Base-by-base conservation (phyloP, 2,113 vertebrate genomes). In the Apteryx mantelli region DNA sequence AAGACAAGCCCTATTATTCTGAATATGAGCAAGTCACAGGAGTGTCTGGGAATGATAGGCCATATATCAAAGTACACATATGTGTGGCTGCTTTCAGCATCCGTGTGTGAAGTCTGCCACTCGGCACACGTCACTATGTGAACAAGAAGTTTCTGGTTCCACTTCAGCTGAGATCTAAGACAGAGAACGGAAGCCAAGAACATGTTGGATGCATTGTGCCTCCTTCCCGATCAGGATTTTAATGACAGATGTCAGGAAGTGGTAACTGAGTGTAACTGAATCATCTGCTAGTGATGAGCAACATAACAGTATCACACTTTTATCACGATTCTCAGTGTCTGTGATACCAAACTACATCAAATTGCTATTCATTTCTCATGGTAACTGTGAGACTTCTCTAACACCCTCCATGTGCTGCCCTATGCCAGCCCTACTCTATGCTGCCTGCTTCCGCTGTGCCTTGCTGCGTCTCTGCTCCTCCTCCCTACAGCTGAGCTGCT, bases 71-170 rank as follows among this genome's bases (percentile, higher is more conserved):
- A 90, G 53, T 26, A n/a, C 64, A 53, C 20, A 25, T 22, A 14
- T 11, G 52, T 82, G 38, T 91, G 92, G 25, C 86, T 94, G 58
- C 79, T 93, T 88, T 96, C 68, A 61, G 69, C 79, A 52, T 58
- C 82, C 26, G 0, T 20, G 2, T 58, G 58, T 65, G 79, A 52
- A 90, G 52, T 68, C 85, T 93, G 40, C 58, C 65, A 7, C 44
- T 85, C 86, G 71, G 63, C 58, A 26, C 9, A 26, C 13, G 2
- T 74, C 44, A 7, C 58, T 61, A 7, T 26, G 53, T 68, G 92
- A 88, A 76, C 78, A 71, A 88, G 63, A 88, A 83, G 55, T 77
- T 92, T 93, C 88, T 95, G 71, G 55, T 90, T 94, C 80, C 53
- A 34, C 50, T 78, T 81, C 71, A 78, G 50, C 88, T 83, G 63